Conservation (phyloP, 1,140 invertebrate species). For the Macrobrachium nipponense region DNA sequence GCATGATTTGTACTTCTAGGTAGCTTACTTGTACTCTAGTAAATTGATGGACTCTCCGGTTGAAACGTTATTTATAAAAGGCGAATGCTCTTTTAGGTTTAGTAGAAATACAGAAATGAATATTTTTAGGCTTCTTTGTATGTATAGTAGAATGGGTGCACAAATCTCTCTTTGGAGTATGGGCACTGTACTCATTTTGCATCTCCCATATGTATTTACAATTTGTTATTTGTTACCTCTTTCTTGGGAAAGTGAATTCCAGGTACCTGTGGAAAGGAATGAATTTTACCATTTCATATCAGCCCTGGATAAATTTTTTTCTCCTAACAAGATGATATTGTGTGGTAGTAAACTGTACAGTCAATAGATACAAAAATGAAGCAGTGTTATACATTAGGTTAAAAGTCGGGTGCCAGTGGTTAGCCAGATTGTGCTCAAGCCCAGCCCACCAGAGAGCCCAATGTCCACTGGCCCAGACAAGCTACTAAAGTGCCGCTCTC, state of each 20-base stretch:
- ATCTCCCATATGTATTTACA: not conserved
- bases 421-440: constrained; percentile 28
- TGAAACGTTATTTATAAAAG: no score
- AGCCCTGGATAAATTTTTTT: no score
- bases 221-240: not conserved
- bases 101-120: no score
- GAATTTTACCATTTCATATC: no score
- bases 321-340: not conserved
- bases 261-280: no score
- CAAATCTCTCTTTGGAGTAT: not conserved
- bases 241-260: not conserved
- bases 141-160: not conserved
- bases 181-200: not conserved
- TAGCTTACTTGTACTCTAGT: no score
- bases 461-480: constrained; percentile 56
- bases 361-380: not conserved
- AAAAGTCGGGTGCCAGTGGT: constrained; percentile 33
- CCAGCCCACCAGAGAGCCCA: constrained; percentile 34
- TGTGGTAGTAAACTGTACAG: constrained; percentile 34
- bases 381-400: not conserved
- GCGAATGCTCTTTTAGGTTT: no score
- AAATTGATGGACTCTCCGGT: no score
- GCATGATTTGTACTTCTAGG: no score
- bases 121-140: not conserved
- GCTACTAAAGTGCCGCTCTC: constrained; percentile 64